Percentiles rank a stretch among this genome's conserved stretches.
These are phyloP conservation scores for Micromussa lordhowensis DNA, from an alignment of 92 coral and sea anemone genomes.

Conservation along the genomic window DNA sequence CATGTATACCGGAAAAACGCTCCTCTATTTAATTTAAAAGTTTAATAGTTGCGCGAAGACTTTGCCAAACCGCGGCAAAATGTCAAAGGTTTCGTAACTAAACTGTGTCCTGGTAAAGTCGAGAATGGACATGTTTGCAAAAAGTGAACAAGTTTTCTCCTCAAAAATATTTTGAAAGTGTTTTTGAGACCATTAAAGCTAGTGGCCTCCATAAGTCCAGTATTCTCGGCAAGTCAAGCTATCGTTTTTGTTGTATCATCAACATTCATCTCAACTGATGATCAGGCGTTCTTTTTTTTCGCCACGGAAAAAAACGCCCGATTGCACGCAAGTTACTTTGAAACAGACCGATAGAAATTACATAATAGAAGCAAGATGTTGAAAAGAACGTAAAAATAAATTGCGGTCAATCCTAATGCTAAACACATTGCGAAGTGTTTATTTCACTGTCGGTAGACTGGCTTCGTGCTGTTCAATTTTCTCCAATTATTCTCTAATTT, in stretches of 20 bases:
- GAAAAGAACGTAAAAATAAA: slow-evolving; percentile 3
- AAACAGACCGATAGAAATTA: not conserved
- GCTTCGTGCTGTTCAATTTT: not conserved
- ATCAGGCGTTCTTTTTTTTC: no score
- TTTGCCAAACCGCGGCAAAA: not conserved
- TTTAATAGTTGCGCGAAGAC: not conserved
- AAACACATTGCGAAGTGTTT: slow-evolving; percentile 15
- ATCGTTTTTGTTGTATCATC: not conserved
- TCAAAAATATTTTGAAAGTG: not conserved
- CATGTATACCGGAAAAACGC: not conserved
- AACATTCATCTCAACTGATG: not conserved
- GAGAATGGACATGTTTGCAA: not conserved
- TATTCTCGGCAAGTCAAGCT: not conserved
- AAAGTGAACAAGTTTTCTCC: not conserved
- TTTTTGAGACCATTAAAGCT: not conserved
- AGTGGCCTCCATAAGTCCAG: not conserved
- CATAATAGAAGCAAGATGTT: not conserved
- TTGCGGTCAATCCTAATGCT: not conserved
- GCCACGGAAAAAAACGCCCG: no score
- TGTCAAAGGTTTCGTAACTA: not conserved
- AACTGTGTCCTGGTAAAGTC: not conserved
- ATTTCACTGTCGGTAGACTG: slow-evolving; percentile 5
- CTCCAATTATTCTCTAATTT: slow-evolving; percentile 41
- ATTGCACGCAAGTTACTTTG: not conserved
- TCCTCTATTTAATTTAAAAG: not conserved